phyloP scores from a whole-genome alignment of 2,888 invertebrate genomes.

The Hirtodrosophila alboralis region DNA sequence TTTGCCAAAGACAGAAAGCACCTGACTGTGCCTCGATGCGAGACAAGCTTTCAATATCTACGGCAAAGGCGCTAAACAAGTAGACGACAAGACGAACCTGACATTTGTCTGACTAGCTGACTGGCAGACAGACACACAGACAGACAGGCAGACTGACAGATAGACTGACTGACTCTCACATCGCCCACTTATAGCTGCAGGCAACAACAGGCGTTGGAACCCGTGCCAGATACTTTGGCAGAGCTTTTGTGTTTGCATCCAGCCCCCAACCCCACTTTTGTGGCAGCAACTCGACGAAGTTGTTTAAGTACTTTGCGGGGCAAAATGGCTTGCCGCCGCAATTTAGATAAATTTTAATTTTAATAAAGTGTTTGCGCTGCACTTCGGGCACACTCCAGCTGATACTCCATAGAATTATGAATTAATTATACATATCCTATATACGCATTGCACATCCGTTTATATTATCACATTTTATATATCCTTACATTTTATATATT shows the following conservation, averaged over 20 bases:
- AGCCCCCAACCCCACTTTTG: conserved; percentile 18
- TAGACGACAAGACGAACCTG: conserved; percentile 36
- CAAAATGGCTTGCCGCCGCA: conserved; percentile 67
- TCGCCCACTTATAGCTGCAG: conserved; percentile 24
- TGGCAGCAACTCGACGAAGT: conserved; percentile 45
- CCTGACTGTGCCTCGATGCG: conserved; percentile 33
- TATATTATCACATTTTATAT: not conserved
- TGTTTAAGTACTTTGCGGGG: conserved; percentile 57
- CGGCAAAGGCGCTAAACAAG: conserved; percentile 64
- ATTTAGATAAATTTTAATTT: conserved; percentile 81
- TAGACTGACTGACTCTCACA: conserved; percentile 19
- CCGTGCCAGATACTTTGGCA: conserved; percentile 12
- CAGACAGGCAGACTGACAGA: conserved; percentile 6
- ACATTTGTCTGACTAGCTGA: conserved; percentile 49
- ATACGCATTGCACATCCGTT: not conserved
- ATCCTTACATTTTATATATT: no score
- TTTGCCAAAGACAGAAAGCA: conserved; percentile 20
- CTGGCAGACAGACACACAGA: conserved; percentile 13
- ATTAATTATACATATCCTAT: conserved; percentile 59
- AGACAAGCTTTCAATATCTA: conserved; percentile 61
- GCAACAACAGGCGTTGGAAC: conserved; percentile 20
- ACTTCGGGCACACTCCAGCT: conserved; percentile 64
- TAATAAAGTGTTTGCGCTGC: conserved; percentile 82
- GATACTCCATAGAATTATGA: conserved; percentile 58
- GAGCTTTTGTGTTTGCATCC: conserved; percentile 19